phyloP scores from a whole-genome alignment of 1,140 invertebrate genomes.

The Popillia japonica region DNA sequence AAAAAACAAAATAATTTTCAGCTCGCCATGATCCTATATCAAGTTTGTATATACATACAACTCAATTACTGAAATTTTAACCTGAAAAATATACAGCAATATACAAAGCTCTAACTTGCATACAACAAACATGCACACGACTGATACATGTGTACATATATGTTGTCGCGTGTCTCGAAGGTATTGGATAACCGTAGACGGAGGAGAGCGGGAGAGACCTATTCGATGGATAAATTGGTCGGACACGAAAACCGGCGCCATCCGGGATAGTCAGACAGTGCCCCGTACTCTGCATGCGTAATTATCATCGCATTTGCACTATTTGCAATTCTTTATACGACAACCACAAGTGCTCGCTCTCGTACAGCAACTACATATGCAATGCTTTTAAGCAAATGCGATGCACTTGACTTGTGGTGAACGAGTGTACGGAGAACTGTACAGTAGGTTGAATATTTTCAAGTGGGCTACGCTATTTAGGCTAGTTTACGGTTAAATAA shows the following conservation, averaged over 20 bases:
- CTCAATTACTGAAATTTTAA: not conserved
- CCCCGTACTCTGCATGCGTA: conserved; percentile 44
- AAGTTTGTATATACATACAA: too few species aligned
- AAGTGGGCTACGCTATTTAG: conserved; percentile 21
- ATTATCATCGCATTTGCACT: conserved; percentile 46
- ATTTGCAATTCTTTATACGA: conserved; percentile 43
- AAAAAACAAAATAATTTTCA: too few species aligned
- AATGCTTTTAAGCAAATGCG: conserved; percentile 37
- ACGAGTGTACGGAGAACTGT: not conserved
- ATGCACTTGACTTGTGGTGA: conserved; percentile 31
- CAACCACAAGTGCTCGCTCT: conserved; percentile 35
- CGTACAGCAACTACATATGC: conserved; percentile 5
- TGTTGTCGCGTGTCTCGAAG: conserved; percentile 31
- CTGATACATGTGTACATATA: not conserved
- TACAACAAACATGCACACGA: not conserved
- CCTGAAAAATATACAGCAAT: not conserved
- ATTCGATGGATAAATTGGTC: conserved; percentile 16
- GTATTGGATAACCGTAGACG: conserved; percentile 18
- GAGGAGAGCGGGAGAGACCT: conserved; percentile 2
- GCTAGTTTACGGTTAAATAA: conserved; percentile 32
- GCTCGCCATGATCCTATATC: too few species aligned
- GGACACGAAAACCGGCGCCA: conserved; percentile 45
- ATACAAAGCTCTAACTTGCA: not conserved
- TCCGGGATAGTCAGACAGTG: conserved; percentile 44
- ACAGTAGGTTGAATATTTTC: conserved; percentile 25